Conservation (phyloP, 2,888 invertebrate species). For the Drosophila conformis region DNA sequence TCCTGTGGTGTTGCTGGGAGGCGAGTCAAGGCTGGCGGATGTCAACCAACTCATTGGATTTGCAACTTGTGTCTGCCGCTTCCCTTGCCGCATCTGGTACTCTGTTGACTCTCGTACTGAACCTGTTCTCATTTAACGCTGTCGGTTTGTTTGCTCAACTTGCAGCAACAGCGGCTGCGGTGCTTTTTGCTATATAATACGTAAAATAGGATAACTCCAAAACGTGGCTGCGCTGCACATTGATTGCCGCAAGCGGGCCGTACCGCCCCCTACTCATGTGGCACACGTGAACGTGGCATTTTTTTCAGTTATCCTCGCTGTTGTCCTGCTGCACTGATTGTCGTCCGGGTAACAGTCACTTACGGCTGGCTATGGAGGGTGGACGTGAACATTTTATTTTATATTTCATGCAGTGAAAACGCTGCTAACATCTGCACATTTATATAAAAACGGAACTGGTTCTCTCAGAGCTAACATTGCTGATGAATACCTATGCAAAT, state of each 20-base stretch:
- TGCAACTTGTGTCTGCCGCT: constrained; percentile 22
- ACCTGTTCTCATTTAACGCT: constrained; percentile 74
- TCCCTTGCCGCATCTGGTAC: not conserved
- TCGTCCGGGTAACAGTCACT: constrained; percentile 26
- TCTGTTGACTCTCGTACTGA: constrained; percentile 41
- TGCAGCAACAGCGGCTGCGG: constrained; percentile 28
- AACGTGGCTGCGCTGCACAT: constrained; percentile 37
- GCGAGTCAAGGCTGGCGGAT: not conserved
- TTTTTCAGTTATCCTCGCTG: constrained; percentile 41
- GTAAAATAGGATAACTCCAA: constrained; percentile 43
- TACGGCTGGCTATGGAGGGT: constrained; percentile 40
- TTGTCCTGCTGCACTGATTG: constrained; percentile 33
- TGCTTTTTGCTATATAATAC: constrained; percentile 60
- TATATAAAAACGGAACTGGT: not conserved
- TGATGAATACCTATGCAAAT: not conserved
- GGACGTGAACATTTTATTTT: constrained; percentile 13
- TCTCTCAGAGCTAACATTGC: not conserved
- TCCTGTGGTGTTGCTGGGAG: not conserved
- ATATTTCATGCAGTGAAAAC: not conserved
- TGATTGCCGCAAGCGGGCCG: constrained; percentile 47
- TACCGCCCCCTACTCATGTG: not conserved
- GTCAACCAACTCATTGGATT: constrained; percentile 53
- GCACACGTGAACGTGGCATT: constrained; percentile 55
- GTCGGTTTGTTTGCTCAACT: constrained; percentile 63
- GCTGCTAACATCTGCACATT: not conserved